Conservation (phyloP, 2,797 vertebrate species). For the Trichosurus vulpecula region DNA sequence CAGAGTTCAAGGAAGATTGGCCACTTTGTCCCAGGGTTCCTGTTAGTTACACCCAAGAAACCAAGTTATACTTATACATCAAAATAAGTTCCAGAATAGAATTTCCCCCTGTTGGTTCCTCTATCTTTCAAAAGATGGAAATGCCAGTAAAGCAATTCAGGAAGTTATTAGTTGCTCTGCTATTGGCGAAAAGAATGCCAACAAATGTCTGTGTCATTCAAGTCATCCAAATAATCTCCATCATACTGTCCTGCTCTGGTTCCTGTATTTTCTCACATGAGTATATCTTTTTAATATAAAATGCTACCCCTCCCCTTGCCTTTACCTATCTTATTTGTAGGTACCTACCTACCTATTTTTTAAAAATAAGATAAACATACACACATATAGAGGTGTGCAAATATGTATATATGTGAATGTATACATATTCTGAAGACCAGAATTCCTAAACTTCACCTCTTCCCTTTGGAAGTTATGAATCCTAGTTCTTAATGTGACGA, state of each 20-base stretch:
- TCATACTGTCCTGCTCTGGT: background rate
- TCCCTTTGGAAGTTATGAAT: too few species aligned
- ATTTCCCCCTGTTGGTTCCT: background rate
- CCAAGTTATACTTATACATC: background rate
- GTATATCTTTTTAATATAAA: background rate
- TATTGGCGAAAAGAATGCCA: background rate
- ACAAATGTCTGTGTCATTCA: background rate
- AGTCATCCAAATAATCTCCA: background rate
- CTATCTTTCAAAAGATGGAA: background rate
- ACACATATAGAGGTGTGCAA: too few species aligned
- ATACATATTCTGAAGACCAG: too few species aligned
- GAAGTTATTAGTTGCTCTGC: background rate
- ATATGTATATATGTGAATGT: too few species aligned
- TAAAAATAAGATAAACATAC: too few species aligned
- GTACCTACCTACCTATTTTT: background rate
- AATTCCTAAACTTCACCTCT: too few species aligned
- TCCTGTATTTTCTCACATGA: background rate
- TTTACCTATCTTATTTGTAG: background rate
- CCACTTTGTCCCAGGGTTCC: background rate
- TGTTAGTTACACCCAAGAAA: background rate
- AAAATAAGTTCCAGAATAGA: background rate
- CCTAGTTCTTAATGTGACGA: too few species aligned
- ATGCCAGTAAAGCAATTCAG: background rate
- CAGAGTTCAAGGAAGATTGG: background rate
- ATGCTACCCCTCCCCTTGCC: too few species aligned